Conservation (phyloP, 2,113 vertebrate genomes). For the Tetrao urogallus region DNA sequence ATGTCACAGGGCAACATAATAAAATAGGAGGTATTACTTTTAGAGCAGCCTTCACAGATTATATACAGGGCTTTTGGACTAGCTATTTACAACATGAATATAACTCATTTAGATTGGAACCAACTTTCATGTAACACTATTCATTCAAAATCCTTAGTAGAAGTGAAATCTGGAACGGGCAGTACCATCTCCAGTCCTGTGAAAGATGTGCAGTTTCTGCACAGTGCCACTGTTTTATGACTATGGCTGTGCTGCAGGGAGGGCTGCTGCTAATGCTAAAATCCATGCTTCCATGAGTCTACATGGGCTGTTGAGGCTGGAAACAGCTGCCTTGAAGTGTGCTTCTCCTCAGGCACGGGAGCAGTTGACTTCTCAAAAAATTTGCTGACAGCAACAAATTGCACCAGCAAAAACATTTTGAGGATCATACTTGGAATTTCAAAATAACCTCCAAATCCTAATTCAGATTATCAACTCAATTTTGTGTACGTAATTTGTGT, state of each 20-base stretch:
- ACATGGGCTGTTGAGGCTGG: background rate
- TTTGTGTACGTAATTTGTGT: background rate
- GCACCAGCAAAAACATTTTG: background rate
- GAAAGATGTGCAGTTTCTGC: background rate
- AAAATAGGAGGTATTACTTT: background rate
- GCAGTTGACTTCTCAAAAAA: background rate
- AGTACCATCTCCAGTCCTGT: background rate
- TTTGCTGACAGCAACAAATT: no score
- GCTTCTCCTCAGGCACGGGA: background rate
- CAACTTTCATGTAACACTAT: background rate
- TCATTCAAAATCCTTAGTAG: background rate
- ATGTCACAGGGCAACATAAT: no score
- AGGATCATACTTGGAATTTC: background rate
- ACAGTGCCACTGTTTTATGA: background rate
- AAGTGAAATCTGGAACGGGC: background rate
- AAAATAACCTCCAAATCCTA: background rate
- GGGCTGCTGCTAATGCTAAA: background rate
- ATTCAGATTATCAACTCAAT: background rate
- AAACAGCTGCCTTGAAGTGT: fast-evolving
- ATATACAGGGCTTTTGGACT: background rate
- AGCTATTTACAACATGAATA: background rate
- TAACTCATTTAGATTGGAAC: background rate
- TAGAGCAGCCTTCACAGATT: background rate
- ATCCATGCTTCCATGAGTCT: background rate
- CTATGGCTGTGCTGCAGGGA: background rate